Percentiles rank a stretch among this genome's conserved stretches.
phyloP scores from a whole-genome alignment of 2,888 invertebrate genomes.

The Diaprepes abbreviatus region DNA sequence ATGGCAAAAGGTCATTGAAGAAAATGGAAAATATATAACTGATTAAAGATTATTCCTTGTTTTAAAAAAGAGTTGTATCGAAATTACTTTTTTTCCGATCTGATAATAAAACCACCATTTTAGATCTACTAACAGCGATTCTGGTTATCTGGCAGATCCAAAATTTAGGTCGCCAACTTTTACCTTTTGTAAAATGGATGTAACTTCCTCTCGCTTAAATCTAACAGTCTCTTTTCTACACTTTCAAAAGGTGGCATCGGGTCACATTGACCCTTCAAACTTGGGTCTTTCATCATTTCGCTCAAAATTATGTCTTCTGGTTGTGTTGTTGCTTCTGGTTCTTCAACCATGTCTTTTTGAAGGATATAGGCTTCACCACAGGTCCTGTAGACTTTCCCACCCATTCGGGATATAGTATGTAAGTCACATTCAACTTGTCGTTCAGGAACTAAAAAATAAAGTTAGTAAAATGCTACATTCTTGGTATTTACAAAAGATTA shows the following conservation, averaged over 20 bases:
- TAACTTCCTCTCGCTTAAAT: conserved; percentile 59
- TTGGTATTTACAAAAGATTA: too few species aligned
- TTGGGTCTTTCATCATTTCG: conserved; percentile 61
- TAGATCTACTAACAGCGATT: too few species aligned
- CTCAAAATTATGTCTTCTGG: conserved; percentile 57
- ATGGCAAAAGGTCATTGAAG: too few species aligned
- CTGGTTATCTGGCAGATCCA: too few species aligned
- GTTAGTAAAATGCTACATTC: too few species aligned
- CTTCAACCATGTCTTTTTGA: conserved; percentile 56
- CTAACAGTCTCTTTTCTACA: conserved; percentile 60
- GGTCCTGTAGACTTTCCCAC: conserved; percentile 59
- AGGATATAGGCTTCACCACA: conserved; percentile 62
- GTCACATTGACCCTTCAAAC: conserved; percentile 59
- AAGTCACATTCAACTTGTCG: conserved; percentile 17
- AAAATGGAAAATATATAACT: too few species aligned
- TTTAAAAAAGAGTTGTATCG: too few species aligned
- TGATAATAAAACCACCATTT: too few species aligned
- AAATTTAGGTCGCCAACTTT: too few species aligned
- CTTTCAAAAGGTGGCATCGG: conserved; percentile 61
- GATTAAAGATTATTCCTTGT: too few species aligned
- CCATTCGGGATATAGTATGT: conserved; percentile 37
- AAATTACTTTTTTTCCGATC: too few species aligned
- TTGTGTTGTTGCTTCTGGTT: conserved; percentile 45
- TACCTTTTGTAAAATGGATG: conserved; percentile 63
- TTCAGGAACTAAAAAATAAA: conserved; percentile 32